These are phyloP conservation scores for Periophthalmodon schlosseri DNA, from an alignment of 2,113 vertebrate species.

Conservation along the genomic window DNA sequence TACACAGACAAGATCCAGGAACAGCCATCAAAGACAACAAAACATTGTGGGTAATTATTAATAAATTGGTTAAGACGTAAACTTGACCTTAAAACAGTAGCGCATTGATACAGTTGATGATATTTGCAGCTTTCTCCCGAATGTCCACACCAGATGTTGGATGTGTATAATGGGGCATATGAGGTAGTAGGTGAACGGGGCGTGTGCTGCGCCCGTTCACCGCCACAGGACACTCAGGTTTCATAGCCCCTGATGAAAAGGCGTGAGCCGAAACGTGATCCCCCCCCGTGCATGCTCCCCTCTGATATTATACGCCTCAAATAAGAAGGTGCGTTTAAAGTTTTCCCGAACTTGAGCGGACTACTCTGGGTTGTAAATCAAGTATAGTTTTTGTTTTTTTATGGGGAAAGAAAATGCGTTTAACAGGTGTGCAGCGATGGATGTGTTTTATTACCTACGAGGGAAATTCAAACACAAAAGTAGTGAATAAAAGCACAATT, in stretches of 20 bases:
- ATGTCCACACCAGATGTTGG: no score
- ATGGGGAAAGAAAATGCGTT: background rate
- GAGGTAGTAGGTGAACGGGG: conserved; percentile 6
- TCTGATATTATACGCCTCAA: conserved; percentile 45
- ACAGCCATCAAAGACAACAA: no score
- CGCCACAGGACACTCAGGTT: conserved; percentile 46
- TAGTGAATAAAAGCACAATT: background rate
- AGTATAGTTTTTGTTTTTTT: background rate
- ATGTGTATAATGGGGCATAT: no score
- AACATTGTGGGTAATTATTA: no score
- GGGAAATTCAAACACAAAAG: background rate
- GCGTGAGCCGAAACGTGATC: conserved; percentile 35
- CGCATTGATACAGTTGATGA: no score
- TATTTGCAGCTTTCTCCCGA: no score
- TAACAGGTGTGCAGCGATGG: background rate
- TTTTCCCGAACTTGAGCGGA: background rate
- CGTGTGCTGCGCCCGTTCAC: conserved; percentile 8
- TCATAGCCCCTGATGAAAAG: conserved; percentile 67
- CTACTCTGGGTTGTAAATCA: conserved; percentile 8
- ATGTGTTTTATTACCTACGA: background rate
- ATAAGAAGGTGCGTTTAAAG: conserved; percentile 64
- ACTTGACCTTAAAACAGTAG: no score
- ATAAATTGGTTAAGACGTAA: no score
- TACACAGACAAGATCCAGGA: no score
- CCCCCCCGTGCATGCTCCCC: background rate